A percentile compares a stretch with the other conserved stretches of the same genome.
Conservation (phyloP, 2,797 vertebrate species). For the Rhincodon typus region DNA sequence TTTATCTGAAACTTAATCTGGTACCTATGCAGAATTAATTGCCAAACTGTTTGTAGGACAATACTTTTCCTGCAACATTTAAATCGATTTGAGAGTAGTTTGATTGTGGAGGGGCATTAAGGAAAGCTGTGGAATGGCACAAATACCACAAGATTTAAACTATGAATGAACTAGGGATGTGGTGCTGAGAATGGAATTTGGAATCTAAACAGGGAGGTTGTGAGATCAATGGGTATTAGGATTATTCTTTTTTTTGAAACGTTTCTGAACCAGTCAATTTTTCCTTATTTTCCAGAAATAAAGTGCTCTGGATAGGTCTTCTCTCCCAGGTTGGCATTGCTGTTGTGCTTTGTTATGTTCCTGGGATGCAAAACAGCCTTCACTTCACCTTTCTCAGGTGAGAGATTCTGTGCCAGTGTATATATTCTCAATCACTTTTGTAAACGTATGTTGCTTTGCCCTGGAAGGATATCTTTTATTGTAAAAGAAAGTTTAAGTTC, state of each 20-base stretch:
- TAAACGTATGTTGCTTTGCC: background rate
- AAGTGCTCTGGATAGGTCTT: conserved; percentile 64
- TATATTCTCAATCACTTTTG: background rate
- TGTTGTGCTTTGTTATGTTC: conserved; percentile 56
- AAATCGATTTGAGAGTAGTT: background rate
- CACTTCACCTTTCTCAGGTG: conserved; percentile 60
- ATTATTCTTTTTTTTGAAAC: background rate
- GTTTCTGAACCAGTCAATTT: conserved; percentile 25
- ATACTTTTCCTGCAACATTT: background rate
- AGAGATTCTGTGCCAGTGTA: conserved; percentile 36
- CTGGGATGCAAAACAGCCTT: conserved; percentile 55
- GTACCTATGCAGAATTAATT: background rate
- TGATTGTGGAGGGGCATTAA: background rate
- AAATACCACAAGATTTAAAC: background rate
- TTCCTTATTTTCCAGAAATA: conserved; percentile 56
- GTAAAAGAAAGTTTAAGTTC: too few relatives aligned
- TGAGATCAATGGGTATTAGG: too few relatives aligned
- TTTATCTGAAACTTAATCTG: too few relatives aligned
- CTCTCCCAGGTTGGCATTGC: conserved; percentile 61
- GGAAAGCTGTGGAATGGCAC: background rate
- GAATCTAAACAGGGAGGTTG: background rate
- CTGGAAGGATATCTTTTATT: background rate
- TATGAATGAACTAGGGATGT: background rate
- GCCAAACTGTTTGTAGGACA: background rate
- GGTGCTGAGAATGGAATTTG: background rate